These are phyloP conservation scores for Paralvinella palmiformis DNA, from an alignment of 1,140 invertebrate genomes.

Conservation along the genomic window DNA sequence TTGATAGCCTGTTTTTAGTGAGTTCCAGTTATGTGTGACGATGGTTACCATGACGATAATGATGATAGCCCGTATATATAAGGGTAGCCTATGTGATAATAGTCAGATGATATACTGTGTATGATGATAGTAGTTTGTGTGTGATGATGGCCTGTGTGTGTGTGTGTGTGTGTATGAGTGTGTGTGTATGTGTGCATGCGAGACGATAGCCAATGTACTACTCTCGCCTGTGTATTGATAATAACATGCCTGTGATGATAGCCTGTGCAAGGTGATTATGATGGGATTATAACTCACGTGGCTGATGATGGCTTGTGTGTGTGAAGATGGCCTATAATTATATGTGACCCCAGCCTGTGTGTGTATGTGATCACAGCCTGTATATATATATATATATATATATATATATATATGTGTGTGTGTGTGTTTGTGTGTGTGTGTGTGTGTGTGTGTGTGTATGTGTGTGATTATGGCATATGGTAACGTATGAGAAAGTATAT, in stretches of 20 bases:
- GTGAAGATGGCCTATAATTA: not conserved
- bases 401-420: conserved; percentile 1
- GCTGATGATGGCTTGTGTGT: not conserved
- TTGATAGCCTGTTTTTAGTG: not conserved
- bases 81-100: not conserved
- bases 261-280: too few relatives aligned
- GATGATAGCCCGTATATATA: not conserved
- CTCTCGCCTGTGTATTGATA: too few relatives aligned
- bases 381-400: not conserved
- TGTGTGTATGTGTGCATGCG: not conserved
- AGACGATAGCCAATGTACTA: too few relatives aligned
- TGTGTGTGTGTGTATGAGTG: not conserved
- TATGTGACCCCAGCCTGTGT: not conserved
- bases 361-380: not conserved
- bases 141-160: not conserved
- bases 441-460: not conserved
- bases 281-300: too few relatives aligned
- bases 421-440: not conserved
- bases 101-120: not conserved
- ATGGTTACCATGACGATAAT: not conserved
- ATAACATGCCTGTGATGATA: too few relatives aligned
- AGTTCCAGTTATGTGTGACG: not conserved
- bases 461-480: not conserved
- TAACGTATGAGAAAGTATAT: not conserved
- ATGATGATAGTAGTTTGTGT: not conserved